Evolutionary conservation across 2,113 vertebrate species (phyloP).

Genomic region (Sakesphorus luctuosus): DNA sequence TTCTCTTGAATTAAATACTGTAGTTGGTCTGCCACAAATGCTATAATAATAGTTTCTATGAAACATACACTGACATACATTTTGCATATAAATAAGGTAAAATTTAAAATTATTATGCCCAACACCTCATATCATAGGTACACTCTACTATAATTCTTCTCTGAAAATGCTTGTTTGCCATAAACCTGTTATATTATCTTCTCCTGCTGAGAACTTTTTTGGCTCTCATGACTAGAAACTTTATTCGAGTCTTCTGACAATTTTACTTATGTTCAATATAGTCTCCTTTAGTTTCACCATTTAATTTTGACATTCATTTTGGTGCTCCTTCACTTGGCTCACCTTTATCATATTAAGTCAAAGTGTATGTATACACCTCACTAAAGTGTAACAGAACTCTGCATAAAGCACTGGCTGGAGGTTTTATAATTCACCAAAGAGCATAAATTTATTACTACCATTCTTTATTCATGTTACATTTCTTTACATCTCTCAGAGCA

Average conservation of each 20-base stretch:
- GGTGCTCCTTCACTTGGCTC: background rate
- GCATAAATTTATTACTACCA: background rate
- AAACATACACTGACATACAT: background rate
- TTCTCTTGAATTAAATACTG: background rate
- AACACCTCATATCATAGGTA: background rate
- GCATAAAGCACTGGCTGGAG: background rate
- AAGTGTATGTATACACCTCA: background rate
- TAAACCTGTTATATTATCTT: background rate
- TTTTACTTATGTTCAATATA: background rate
- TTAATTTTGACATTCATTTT: background rate
- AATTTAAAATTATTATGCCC: background rate
- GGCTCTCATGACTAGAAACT: background rate
- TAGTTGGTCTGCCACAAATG: background rate
- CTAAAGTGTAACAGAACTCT: background rate
- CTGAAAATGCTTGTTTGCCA: background rate
- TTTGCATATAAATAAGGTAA: background rate
- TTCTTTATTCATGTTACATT: background rate
- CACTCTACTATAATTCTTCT: background rate
- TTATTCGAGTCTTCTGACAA: background rate
- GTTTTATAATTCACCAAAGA: background rate
- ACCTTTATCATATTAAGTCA: background rate
- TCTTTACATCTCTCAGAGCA: background rate
- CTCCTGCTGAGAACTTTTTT: background rate
- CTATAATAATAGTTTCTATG: background rate
- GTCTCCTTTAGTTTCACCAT: background rate